These are phyloP conservation scores for Thecophora atra DNA, from an alignment of 2,888 invertebrate genomes.

Conservation along the genomic window DNA sequence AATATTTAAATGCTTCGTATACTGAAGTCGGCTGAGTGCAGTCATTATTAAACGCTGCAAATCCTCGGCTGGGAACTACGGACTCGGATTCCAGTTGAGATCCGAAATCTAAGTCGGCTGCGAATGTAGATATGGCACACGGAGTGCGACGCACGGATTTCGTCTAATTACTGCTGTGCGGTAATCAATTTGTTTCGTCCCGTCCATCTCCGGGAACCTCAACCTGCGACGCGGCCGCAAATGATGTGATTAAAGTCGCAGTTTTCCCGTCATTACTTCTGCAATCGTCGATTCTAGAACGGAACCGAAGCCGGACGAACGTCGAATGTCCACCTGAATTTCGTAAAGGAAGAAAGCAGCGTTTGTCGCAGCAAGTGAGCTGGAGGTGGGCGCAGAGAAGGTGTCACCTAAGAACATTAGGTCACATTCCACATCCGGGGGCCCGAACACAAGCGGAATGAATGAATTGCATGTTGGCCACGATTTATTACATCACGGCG, in stretches of 20 bases:
- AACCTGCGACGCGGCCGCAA: background rate
- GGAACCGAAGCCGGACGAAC: background rate
- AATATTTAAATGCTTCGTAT: too few species aligned
- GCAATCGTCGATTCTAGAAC: background rate
- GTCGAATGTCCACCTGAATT: too few species aligned
- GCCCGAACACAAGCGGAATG: slow-evolving; percentile 41
- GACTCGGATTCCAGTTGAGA: background rate
- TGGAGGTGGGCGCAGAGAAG: slow-evolving; percentile 7
- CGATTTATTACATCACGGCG: too few species aligned
- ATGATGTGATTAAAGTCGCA: too few species aligned
- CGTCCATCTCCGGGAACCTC: background rate
- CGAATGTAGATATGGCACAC: too few species aligned
- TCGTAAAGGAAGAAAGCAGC: background rate
- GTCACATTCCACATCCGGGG: slow-evolving; percentile 45
- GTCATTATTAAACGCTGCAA: background rate
- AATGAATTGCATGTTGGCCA: slow-evolving; percentile 47
- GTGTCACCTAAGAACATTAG: slow-evolving; percentile 43
- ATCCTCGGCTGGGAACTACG: background rate
- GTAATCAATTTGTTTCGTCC: slow-evolving; percentile 43
- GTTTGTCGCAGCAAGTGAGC: slow-evolving; percentile 36
- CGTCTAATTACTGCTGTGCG: slow-evolving; percentile 26
- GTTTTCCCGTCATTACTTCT: background rate
- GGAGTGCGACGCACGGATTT: background rate
- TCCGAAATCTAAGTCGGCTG: too few species aligned
- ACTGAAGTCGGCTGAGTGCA: too few species aligned